Evolutionary conservation across 2,113 vertebrate species (phyloP).

Genomic region (Turdus rufiventris): DNA sequence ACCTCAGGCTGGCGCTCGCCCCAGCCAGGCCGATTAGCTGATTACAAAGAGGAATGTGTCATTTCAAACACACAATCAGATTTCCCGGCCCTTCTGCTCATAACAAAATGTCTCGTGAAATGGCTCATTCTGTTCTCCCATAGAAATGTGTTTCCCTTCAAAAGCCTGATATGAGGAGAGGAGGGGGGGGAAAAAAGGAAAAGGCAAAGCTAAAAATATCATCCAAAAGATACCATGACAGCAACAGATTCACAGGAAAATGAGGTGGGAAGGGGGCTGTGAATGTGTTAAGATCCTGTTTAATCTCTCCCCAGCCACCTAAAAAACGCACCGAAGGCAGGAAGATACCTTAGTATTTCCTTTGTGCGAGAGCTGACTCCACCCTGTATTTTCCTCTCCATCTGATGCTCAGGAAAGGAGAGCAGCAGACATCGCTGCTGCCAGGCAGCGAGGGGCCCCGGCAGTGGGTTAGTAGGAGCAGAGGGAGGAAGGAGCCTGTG

Average conservation of each 20-base stretch:
- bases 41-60: constrained; percentile 23
- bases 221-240: constrained; percentile 7
- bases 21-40: background rate
- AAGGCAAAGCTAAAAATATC: constrained; percentile 61
- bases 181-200: background rate
- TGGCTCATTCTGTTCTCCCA: background rate
- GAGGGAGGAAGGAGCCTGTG: background rate
- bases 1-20: background rate
- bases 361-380: constrained; percentile 57
- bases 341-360: constrained; percentile 31
- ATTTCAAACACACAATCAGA: constrained; percentile 19
- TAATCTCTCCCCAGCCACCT: constrained; percentile 36
- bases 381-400: constrained; percentile 59
- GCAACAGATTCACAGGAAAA: constrained; percentile 38
- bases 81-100: background rate
- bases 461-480: constrained; percentile 28
- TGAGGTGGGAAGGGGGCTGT: constrained; percentile 29
- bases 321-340: background rate
- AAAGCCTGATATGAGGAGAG: background rate
- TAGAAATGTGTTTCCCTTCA: constrained; percentile 21
- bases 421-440: background rate
- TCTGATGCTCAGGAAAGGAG: constrained; percentile 22
- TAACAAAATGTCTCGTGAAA: constrained; percentile 36
- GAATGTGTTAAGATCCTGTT: constrained; percentile 43
- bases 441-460: background rate